phyloP scores from a whole-genome alignment of 2,797 vertebrate genomes.

The Premnoplex brunnescens region DNA sequence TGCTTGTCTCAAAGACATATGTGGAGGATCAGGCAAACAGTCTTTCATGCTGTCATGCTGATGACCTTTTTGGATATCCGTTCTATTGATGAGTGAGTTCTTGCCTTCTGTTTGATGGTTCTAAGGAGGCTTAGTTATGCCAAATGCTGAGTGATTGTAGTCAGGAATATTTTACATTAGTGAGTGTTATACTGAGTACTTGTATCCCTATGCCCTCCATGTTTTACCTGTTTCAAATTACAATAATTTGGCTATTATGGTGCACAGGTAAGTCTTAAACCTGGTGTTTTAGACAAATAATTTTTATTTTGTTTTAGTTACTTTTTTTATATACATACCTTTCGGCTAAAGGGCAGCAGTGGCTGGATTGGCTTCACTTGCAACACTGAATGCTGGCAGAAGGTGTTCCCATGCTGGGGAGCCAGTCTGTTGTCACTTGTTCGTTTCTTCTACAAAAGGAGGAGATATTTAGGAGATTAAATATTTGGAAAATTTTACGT shows the following conservation, averaged over 20 bases:
- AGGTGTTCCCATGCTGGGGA: constrained; percentile 28
- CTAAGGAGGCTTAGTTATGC: not conserved
- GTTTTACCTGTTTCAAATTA: not conserved
- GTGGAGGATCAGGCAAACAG: not conserved
- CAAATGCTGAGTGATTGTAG: not conserved
- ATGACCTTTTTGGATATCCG: not conserved
- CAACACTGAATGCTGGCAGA: not conserved
- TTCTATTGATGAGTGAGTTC: not conserved
- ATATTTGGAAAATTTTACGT: constrained; percentile 23
- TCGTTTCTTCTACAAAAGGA: not conserved
- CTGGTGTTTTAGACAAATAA: not conserved
- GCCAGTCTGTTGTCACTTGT: constrained; percentile 43
- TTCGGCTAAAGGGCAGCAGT: constrained; percentile 7
- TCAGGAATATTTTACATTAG: not conserved
- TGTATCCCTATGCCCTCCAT: not conserved
- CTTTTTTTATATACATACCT: not conserved
- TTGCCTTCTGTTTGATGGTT: constrained; percentile 8
- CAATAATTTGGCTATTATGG: not conserved
- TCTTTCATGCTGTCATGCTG: constrained; percentile 27
- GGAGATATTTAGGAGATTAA: not conserved
- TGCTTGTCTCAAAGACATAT: constrained; percentile 26
- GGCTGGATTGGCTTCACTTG: not conserved
- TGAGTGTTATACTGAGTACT: not conserved
- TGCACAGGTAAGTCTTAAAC: not conserved
- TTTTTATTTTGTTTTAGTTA: not conserved